Conservation (phyloP, 1,140 invertebrate species). For the Aphelenchoides besseyi region DNA sequence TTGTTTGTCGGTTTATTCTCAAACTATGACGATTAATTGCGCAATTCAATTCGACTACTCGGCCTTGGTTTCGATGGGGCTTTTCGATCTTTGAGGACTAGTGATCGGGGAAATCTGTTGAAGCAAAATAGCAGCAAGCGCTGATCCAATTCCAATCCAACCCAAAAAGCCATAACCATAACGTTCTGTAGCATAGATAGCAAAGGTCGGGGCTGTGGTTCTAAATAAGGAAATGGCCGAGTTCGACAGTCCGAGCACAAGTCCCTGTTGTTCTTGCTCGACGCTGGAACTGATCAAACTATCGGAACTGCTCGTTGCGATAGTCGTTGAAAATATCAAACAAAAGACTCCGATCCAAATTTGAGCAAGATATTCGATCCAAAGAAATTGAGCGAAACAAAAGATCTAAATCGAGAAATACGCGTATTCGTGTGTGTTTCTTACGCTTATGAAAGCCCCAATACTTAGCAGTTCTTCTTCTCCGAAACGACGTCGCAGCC, state of each 20-base stretch:
- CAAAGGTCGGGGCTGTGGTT: conserved; percentile 7
- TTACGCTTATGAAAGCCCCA: background rate
- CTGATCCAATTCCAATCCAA: background rate
- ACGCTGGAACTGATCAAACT: background rate
- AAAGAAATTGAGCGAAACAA: conserved; percentile 5
- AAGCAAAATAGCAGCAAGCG: background rate
- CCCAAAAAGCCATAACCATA: conserved; percentile 21
- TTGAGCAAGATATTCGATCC: background rate
- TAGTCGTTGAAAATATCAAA: conserved; percentile 9
- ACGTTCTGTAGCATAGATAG: background rate
- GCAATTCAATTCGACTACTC: background rate
- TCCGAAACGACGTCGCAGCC: background rate
- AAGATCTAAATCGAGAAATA: conserved; percentile 1
- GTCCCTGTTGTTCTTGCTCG: conserved; percentile 13
- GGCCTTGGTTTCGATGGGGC: background rate
- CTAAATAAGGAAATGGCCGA: conserved; percentile 14
- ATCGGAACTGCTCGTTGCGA: background rate
- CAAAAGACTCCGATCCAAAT: conserved; percentile 6
- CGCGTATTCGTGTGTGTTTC: too few species aligned
- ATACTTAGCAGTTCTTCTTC: background rate
- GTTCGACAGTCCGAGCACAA: conserved; percentile 14
- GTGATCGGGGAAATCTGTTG: background rate
- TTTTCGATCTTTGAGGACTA: background rate
- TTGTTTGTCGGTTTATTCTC: background rate
- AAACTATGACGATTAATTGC: too few species aligned